These are phyloP conservation scores for Campylorhamphus procurvoides DNA, from an alignment of 2,113 vertebrate species.

Conservation along the genomic window DNA sequence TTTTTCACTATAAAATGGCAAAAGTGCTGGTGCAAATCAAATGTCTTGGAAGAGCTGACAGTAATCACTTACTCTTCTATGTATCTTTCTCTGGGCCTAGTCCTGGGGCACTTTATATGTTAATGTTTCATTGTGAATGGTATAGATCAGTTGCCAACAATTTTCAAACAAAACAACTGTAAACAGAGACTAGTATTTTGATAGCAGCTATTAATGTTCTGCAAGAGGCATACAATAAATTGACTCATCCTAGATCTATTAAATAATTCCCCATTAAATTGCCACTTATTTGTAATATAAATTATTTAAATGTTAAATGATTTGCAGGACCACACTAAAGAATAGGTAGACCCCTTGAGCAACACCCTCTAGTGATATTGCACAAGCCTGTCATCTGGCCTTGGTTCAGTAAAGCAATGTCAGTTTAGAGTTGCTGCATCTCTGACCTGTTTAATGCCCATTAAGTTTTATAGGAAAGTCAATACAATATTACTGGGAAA, in stretches of 20 bases:
- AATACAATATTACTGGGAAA: not conserved
- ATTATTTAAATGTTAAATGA: not conserved
- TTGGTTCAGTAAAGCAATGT: not conserved
- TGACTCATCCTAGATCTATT: not conserved
- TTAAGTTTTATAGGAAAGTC: not conserved
- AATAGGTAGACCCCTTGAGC: not conserved
- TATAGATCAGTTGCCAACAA: not conserved
- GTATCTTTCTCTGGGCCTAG: not conserved
- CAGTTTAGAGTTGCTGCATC: not conserved
- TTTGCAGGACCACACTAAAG: not conserved
- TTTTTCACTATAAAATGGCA: not conserved
- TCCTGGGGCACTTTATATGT: not conserved
- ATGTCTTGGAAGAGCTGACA: not conserved
- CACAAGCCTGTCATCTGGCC: not conserved
- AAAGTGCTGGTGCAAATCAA: not conserved
- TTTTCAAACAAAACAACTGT: not conserved
- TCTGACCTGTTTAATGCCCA: not conserved
- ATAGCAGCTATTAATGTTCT: not conserved
- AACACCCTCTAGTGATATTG: fast-evolving
- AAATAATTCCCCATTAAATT: not conserved
- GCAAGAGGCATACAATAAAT: not conserved
- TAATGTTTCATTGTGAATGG: not conserved
- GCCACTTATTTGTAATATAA: not conserved
- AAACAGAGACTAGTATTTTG: not conserved
- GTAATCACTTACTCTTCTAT: not conserved